Percentiles rank a stretch among this genome's conserved stretches.
Evolutionary conservation across 2,113 vertebrate species (phyloP).

Genomic region (Lampris megalopsis): DNA sequence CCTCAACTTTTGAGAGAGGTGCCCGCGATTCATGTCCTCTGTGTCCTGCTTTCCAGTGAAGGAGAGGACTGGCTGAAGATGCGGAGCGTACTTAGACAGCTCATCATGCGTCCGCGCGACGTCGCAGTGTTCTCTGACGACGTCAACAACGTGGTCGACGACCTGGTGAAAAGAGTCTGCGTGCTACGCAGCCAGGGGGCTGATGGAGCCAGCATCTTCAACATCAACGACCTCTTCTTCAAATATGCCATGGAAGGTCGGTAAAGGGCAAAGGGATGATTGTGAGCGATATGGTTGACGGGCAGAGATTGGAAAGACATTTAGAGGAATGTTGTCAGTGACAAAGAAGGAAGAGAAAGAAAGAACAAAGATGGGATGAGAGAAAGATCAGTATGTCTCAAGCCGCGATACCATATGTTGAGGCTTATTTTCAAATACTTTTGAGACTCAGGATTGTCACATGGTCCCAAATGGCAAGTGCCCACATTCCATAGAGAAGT

Average conservation of each 20-base stretch:
- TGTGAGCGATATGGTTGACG: neutral
- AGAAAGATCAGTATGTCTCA: neutral
- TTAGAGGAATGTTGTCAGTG: neutral
- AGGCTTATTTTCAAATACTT: neutral
- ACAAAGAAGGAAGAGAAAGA: neutral
- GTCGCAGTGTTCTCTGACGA: constrained; percentile 88
- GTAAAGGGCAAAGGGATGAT: constrained; percentile 26
- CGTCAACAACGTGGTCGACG: constrained; percentile 87
- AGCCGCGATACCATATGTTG: neutral
- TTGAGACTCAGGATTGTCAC: neutral
- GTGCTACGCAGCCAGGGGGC: constrained; percentile 79
- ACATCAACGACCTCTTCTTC: constrained; percentile 94
- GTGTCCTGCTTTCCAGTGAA: constrained; percentile 79
- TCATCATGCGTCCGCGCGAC: constrained; percentile 90
- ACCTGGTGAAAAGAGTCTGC: constrained; percentile 87
- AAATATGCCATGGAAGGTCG: constrained; percentile 96
- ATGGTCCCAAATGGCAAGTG: neutral
- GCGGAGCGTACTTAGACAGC: constrained; percentile 91
- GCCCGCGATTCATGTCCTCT: neutral
- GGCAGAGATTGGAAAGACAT: neutral
- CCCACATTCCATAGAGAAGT: neutral
- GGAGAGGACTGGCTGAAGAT: constrained; percentile 93
- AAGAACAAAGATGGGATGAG: neutral
- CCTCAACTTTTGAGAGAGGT: too few relatives aligned
- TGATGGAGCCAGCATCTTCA: constrained; percentile 84